Evolutionary conservation across 2,888 invertebrate genomes (phyloP).

Genomic region (Tridacna gigas): DNA sequence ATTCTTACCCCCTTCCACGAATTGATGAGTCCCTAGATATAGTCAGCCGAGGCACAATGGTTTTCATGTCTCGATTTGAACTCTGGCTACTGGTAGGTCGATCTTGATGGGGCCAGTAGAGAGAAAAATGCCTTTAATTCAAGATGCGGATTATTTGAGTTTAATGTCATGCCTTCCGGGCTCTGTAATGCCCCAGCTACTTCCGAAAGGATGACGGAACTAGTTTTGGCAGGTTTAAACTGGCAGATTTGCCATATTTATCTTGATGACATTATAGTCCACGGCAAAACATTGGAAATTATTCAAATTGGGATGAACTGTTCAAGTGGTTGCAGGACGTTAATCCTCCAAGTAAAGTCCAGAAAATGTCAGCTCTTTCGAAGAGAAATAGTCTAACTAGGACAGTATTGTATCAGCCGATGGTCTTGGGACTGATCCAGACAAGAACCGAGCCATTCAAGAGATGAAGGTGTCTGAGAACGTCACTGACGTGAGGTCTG

Average conservation of each 20-base stretch:
- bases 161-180: background rate
- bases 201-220: background rate
- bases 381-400: constrained; percentile 38
- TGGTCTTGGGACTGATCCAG: constrained; percentile 34
- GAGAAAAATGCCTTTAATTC: constrained; percentile 34
- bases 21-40: constrained; percentile 42
- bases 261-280: background rate
- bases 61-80: constrained; percentile 52
- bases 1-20: background rate
- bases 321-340: constrained; percentile 15
- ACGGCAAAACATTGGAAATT: too few relatives aligned
- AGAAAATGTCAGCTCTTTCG: constrained; percentile 41
- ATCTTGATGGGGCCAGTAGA: too few relatives aligned
- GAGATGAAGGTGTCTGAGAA: constrained; percentile 3
- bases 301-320: background rate
- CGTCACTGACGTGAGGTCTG: constrained; percentile 38
- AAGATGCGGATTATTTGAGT: background rate
- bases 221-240: background rate
- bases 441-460: constrained; percentile 20
- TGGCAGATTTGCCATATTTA: background rate
- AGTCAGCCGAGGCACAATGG: too few relatives aligned
- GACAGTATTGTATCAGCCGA: constrained; percentile 28
- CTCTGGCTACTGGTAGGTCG: constrained; percentile 31
- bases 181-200: background rate
- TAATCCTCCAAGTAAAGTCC: constrained; percentile 22